Conservation (phyloP, 2,888 invertebrate genomes). For the Macrosiphum euphorbiae region DNA sequence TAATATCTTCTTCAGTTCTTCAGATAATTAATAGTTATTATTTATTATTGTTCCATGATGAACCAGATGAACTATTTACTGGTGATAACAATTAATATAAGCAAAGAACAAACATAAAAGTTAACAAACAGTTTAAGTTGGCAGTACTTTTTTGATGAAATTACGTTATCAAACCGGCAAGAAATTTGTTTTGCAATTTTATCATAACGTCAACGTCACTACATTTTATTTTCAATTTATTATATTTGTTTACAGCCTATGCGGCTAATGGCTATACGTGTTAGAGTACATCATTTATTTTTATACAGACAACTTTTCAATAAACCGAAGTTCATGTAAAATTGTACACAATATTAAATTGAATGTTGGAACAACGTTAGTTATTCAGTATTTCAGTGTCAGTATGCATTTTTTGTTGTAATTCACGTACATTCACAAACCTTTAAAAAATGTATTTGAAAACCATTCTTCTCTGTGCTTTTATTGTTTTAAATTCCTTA, state of each 20-base stretch:
- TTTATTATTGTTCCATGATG: too few relatives aligned
- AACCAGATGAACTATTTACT: too few relatives aligned
- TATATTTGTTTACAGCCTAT: neutral
- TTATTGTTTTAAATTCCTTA: constrained; percentile 42
- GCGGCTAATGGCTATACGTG: too few relatives aligned
- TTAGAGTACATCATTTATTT: neutral
- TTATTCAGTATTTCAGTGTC: neutral
- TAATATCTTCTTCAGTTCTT: too few relatives aligned
- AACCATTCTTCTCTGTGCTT: constrained; percentile 33
- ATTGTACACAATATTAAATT: too few relatives aligned
- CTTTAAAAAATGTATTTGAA: constrained; percentile 40
- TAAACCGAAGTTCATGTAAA: neutral
- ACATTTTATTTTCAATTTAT: neutral
- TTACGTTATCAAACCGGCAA: constrained; percentile 41
- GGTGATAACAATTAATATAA: neutral
- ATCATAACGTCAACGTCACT: constrained; percentile 22
- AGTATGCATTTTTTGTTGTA: neutral
- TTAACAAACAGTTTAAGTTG: neutral
- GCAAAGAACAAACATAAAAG: neutral
- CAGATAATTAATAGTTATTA: too few relatives aligned
- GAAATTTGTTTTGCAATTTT: constrained; percentile 8
- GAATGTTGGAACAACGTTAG: neutral
- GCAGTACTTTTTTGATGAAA: neutral
- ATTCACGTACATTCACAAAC: neutral
- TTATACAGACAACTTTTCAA: neutral